Base-by-base conservation (phyloP, 2,888 invertebrate species). In the Calliopum simillimum region DNA sequence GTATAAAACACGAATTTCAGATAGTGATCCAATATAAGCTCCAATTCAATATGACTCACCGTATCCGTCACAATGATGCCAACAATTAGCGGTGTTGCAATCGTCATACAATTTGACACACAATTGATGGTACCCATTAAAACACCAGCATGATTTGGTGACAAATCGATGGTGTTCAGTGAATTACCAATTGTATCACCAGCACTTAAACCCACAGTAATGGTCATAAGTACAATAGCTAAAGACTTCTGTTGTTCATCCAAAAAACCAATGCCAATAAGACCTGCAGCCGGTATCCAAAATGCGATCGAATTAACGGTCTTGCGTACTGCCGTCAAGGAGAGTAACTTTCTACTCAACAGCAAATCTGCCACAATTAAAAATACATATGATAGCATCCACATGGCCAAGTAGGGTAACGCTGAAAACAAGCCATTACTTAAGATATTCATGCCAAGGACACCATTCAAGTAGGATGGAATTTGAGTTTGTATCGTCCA, bases 61-160 rank as follows among this genome's bases (percentile, higher is more conserved):
- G 74, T 75, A 72, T 83, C 82, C 2, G 71, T 66, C 2, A 90
- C 88, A 16, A 91, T 83, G 6, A 87, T 76, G 12, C 89, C 89
- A 0, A 89, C 89, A 16, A 89, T 78, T 2, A 90, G 76, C 0
- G 91, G 91, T 0, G 90, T 89, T 2, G 90, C 75, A 19, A 92
- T 87, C 1, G 90, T 89, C 68, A 89, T 88, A 19, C 89, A 79
- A 76, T 89, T 90, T 0, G 89, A 88, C 2, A 87, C 79, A 2
- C 88, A 88, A 80, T 91, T 91, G 0, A 89, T 89, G 58, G 91
- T 87, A 0, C 91, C 91, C 90, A 91, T 90, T 58, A 91, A 80
- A 8, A 89, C 87, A 1, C 90, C 91, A 1, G 91, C 89, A 77
- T 89, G 90, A 77, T 89, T 90, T 1, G 91, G 90, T 8, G 91